A percentile compares a stretch with the other conserved stretches of the same genome.
Conservation (phyloP, 2,797 vertebrate genomes). For the Leptoclinus maculatus region DNA sequence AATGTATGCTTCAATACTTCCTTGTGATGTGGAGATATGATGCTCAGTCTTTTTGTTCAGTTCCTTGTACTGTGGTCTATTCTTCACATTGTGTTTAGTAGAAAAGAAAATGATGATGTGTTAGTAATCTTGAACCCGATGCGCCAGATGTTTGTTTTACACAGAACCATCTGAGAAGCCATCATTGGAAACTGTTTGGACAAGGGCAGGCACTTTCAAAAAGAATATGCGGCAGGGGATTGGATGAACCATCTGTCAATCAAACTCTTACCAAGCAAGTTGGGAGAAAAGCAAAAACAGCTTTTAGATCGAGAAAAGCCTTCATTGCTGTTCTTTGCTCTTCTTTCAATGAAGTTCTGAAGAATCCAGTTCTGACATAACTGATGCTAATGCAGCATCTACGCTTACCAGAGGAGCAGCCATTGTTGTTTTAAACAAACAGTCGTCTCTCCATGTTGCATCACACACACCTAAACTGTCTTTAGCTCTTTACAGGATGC, state of each 20-base stretch:
- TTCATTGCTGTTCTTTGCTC: background rate
- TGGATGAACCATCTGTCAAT: background rate
- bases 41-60: conserved; percentile 16
- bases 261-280: background rate
- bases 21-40: conserved; percentile 26
- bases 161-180: background rate
- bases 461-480: background rate
- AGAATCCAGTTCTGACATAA: background rate
- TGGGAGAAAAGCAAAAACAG: background rate
- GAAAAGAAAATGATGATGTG: background rate
- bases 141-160: background rate
- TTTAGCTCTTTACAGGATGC: background rate
- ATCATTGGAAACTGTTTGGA: background rate
- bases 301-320: background rate
- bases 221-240: background rate
- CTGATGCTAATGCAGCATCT: background rate
- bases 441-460: background rate
- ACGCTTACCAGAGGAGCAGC: background rate
- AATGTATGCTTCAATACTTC: conserved; percentile 34
- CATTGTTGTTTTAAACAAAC: background rate
- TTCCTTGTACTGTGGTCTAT: conserved; percentile 4
- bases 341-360: background rate
- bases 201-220: background rate
- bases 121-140: background rate
- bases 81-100: conserved; percentile 13